phyloP scores from a whole-genome alignment of 64 coral and sea anemone species.

The Actinia equina region DNA sequence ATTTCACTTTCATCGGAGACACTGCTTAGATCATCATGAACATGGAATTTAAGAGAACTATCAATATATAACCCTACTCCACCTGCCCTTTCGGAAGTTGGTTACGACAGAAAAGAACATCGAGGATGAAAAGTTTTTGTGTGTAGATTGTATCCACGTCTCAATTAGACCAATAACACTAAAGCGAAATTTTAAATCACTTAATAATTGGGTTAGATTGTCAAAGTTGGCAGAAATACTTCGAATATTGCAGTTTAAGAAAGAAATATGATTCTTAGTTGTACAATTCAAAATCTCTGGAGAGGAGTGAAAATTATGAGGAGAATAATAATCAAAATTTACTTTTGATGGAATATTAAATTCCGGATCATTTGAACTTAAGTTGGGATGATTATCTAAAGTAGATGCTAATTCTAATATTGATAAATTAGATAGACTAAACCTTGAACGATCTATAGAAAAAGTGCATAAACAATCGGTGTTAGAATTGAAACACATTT shows the following conservation, averaged over 20 bases:
- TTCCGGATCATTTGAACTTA: not conserved
- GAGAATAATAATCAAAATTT: not conserved
- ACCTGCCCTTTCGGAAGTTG: not conserved
- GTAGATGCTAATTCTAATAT: not conserved
- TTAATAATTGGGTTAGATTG: not conserved
- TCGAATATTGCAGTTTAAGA: not conserved
- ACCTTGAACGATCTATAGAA: not conserved
- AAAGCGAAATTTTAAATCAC: constrained; percentile 33
- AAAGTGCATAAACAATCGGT: not conserved
- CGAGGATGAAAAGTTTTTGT: not conserved
- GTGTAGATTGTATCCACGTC: constrained; percentile 10
- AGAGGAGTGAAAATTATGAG: not conserved
- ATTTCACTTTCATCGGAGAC: not conserved
- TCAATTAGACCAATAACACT: constrained; percentile 24
- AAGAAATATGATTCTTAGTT: not conserved
- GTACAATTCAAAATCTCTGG: not conserved
- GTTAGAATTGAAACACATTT: not conserved
- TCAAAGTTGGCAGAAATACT: not conserved
- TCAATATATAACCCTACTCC: not conserved
- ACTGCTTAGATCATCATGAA: not conserved
- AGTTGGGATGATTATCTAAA: not conserved
- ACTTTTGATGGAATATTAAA: not conserved
- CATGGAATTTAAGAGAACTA: not conserved
- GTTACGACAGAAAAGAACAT: not conserved
- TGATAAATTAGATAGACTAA: not conserved